These are phyloP conservation scores for Lasioglossum morio DNA, from an alignment of 2,888 invertebrate species.

Conservation along the genomic window DNA sequence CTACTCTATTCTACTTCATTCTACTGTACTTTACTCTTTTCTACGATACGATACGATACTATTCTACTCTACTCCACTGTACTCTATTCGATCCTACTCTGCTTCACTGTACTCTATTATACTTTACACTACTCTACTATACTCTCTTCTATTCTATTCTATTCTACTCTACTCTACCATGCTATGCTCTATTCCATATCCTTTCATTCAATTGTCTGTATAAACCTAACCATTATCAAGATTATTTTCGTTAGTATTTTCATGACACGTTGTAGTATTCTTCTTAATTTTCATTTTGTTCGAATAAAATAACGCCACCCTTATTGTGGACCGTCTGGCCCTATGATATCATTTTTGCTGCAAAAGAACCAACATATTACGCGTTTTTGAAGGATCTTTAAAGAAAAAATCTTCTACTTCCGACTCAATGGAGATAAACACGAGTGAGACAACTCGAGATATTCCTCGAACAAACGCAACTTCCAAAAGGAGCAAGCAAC, in stretches of 20 bases:
- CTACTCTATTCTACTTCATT: not conserved
- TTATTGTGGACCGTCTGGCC: no score
- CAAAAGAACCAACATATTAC: no score
- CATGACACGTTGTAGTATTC: no score
- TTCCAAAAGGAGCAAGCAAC: not conserved
- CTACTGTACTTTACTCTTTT: no score
- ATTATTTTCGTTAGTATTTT: no score
- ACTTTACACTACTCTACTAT: not conserved
- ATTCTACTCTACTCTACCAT: not conserved
- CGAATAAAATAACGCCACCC: no score
- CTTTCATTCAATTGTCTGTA: no score
- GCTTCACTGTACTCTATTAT: not conserved
- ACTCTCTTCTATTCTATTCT: not conserved
- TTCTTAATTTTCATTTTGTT: no score
- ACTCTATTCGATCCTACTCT: not conserved
- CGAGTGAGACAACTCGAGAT: not conserved
- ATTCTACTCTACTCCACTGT: constrained; percentile 38
- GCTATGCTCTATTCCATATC: not conserved
- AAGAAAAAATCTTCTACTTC: not conserved
- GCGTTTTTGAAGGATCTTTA: not conserved
- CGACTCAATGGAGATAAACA: not conserved
- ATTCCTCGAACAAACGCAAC: not conserved
- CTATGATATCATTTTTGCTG: no score
- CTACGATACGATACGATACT: not conserved
- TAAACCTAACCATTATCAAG: no score